Percentiles rank a stretch among this genome's conserved stretches.
phyloP scores from a whole-genome alignment of 2,113 vertebrate species.

The Neodontobutis hainanensis region DNA sequence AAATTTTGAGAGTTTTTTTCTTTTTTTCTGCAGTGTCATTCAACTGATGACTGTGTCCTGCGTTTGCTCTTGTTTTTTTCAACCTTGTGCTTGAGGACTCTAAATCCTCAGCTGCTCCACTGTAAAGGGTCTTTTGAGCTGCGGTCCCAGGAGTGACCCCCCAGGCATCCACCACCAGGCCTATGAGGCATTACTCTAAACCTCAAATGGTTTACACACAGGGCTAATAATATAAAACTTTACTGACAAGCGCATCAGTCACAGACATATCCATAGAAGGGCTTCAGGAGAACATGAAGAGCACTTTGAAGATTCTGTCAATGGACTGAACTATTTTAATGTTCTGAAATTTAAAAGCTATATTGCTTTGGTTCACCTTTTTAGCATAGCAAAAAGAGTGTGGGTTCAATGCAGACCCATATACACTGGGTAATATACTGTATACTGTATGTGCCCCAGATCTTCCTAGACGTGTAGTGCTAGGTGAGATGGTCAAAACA shows the following conservation, averaged over 20 bases:
- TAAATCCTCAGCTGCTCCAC: conserved; percentile 45
- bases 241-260: conserved; percentile 37
- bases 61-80: neutral
- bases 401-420: too few species aligned
- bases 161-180: conserved; percentile 41
- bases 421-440: too few species aligned
- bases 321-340: too few species aligned
- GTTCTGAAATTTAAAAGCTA: too few species aligned
- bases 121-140: conserved; percentile 25
- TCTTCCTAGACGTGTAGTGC: too few species aligned
- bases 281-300: neutral
- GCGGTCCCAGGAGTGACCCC: conserved; percentile 51
- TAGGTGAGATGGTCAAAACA: too few species aligned
- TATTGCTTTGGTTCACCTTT: too few species aligned
- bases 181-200: conserved; percentile 54
- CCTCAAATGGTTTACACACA: conserved; percentile 68
- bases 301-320: too few species aligned
- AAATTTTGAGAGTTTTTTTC: neutral
- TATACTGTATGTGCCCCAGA: too few species aligned
- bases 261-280: conserved; percentile 3
- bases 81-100: neutral
- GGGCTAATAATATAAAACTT: conserved; percentile 67
- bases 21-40: conserved; percentile 21
- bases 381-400: too few species aligned
- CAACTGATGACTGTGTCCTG: neutral